Conservation (phyloP, 2,888 invertebrate genomes). For the Tachina grossa region DNA sequence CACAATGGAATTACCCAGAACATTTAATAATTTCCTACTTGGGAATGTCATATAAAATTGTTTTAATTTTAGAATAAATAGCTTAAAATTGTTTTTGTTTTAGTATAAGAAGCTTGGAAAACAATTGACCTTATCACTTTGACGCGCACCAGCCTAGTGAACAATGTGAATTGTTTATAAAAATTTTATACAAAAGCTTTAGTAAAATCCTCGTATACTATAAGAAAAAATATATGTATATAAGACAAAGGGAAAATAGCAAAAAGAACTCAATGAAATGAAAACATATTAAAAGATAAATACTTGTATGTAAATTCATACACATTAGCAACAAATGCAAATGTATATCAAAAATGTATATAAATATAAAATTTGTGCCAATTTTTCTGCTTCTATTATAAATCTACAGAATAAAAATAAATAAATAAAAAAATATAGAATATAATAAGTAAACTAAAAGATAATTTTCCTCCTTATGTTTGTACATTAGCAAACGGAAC, state of each 20-base stretch:
- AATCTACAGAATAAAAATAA: conserved; percentile 3
- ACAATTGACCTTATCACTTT: conserved; percentile 8
- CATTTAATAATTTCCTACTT: too few relatives aligned
- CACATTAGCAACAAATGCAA: not conserved
- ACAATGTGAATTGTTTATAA: conserved; percentile 36
- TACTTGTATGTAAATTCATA: not conserved
- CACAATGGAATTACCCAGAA: too few relatives aligned
- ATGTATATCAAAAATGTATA: conserved; percentile 12
- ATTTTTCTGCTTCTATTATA: conserved; percentile 33
- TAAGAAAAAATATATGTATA: not conserved
- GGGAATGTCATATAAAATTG: not conserved
- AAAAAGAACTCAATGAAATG: conserved; percentile 51
- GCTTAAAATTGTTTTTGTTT: not conserved
- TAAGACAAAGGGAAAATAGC: conserved; percentile 19
- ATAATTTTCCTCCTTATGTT: conserved; percentile 23
- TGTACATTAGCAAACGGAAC: not conserved
- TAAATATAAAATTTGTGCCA: conserved; percentile 45
- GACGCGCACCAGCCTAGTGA: not conserved
- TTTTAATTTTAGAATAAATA: not conserved
- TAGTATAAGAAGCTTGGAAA: not conserved
- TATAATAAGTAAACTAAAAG: conserved; percentile 18
- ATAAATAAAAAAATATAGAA: not conserved
- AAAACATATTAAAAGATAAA: conserved; percentile 51
- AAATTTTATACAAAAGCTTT: conserved; percentile 28
- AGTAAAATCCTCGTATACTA: conserved; percentile 10